Base-by-base conservation (phyloP, 2,888 invertebrate species). In the Coelinius sp. region DNA sequence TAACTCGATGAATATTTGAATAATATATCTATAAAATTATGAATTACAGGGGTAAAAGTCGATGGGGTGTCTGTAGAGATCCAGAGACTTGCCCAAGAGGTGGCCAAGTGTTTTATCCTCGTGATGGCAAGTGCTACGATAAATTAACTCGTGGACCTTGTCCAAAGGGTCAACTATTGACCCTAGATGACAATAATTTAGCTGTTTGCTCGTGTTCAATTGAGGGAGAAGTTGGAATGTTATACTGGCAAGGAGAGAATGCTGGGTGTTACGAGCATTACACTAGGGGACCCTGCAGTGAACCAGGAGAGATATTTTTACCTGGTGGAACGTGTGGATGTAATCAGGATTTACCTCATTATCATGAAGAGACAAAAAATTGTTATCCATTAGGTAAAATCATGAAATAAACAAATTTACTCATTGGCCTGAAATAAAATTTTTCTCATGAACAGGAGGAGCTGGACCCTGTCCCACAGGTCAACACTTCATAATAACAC, bases 211-310 rank as follows among this genome's bases (percentile, higher is more conserved):
- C 89, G 0, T 94, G 94, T 77, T 86, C 89, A 1, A 79, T 88
- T 0, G 85, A 86, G 17, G 91, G 91, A 14, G 90, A 90, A 65
- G 85, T 90, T 73, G 87, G 86, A 22, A 83, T 88, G 22, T 92
- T 92, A 82, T 92, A 90, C 81, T 93, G 92, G 90, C 82, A 90
- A 0, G 87, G 87, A 1, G 91, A 91, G 59, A 89, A 86, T 6
- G 90, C 92, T n/a, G 91, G 93, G 0, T 96, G 96, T 83, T 93
- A 94, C 84, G 93, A 94, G 77, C 94, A 94, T 83, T 95, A 93
- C 86, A 93, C 94, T 0, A 90, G 91, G 76, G 96, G 96, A 0
- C 95, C 95, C 0, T 96, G 96, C 82, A 91, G 91, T 70, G 92
- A 92, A 77, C 90, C 90, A 6, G 96, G 96, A 0, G 92, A 93